These are phyloP conservation scores for Cyclura pinguis DNA, from an alignment of 2,797 vertebrate genomes.

Conservation along the genomic window DNA sequence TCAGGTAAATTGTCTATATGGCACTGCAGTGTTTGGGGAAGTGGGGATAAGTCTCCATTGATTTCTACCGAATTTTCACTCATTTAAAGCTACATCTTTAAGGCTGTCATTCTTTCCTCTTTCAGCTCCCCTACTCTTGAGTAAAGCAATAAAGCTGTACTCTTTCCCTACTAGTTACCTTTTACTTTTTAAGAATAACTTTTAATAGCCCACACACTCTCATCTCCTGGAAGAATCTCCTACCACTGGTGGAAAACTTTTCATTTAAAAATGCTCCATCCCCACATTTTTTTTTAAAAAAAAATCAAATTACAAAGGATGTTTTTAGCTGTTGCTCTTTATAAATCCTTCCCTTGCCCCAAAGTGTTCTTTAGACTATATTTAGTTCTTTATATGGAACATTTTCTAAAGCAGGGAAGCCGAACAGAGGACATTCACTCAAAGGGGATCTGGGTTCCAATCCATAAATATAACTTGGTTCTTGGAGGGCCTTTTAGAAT, in stretches of 20 bases:
- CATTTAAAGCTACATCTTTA: neutral
- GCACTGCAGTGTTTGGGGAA: neutral
- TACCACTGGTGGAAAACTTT: neutral
- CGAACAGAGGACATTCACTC: neutral
- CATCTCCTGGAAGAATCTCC: neutral
- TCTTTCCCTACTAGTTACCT: neutral
- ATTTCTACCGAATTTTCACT: neutral
- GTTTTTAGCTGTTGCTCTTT: neutral
- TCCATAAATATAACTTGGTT: neutral
- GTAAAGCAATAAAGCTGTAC: neutral
- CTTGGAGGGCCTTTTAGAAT: neutral
- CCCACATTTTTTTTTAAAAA: too few species aligned
- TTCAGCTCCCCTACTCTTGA: neutral
- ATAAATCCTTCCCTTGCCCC: neutral
- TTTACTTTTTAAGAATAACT: neutral
- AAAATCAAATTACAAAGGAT: fast-evolving
- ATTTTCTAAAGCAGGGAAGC: neutral
- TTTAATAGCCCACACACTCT: neutral
- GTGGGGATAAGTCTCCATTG: too few species aligned
- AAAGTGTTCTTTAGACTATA: too few species aligned
- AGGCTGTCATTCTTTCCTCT: neutral
- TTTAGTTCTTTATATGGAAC: too few species aligned
- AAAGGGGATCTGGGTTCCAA: neutral
- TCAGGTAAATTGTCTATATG: neutral
- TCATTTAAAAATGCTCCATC: neutral